phyloP scores from a whole-genome alignment of 2,113 vertebrate species.

The Recurvirostra avosetta region DNA sequence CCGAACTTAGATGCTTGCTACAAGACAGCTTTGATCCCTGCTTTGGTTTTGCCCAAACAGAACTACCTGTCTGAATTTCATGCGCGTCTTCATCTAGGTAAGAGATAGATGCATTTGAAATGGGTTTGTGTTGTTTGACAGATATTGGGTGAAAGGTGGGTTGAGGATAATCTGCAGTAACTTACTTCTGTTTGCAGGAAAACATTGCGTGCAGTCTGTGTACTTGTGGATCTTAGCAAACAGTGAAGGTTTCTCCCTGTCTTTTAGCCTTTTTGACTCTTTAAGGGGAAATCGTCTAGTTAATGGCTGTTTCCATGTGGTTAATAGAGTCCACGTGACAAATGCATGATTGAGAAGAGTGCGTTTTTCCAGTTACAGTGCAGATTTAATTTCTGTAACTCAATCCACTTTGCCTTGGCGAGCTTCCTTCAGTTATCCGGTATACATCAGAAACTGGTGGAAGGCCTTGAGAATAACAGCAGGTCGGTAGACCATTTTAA shows the following conservation, averaged over 20 bases:
- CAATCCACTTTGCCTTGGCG: rapidly evolving
- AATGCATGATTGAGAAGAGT: not conserved
- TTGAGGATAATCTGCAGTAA: not conserved
- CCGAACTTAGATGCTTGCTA: not conserved
- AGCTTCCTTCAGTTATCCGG: not conserved
- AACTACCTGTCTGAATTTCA: not conserved
- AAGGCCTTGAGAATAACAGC: not conserved
- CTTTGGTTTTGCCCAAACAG: not conserved
- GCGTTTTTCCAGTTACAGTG: not conserved
- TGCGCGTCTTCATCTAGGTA: not conserved
- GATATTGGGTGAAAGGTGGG: not conserved
- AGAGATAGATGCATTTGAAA: not conserved
- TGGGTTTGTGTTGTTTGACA: not conserved
- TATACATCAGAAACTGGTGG: not conserved
- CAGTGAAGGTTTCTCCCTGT: not conserved
- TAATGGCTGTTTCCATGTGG: not conserved
- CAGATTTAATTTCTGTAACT: not conserved
- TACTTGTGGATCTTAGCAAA: not conserved
- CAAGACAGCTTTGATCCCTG: not conserved
- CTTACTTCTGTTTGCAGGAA: not conserved
- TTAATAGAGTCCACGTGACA: not conserved
- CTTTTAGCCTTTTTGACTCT: not conserved
- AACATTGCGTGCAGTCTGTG: not conserved
- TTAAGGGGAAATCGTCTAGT: not conserved
- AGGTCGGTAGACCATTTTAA: not conserved